Evolutionary conservation across 2,113 vertebrate species (phyloP).

Genomic region (Cepphus grylle): DNA sequence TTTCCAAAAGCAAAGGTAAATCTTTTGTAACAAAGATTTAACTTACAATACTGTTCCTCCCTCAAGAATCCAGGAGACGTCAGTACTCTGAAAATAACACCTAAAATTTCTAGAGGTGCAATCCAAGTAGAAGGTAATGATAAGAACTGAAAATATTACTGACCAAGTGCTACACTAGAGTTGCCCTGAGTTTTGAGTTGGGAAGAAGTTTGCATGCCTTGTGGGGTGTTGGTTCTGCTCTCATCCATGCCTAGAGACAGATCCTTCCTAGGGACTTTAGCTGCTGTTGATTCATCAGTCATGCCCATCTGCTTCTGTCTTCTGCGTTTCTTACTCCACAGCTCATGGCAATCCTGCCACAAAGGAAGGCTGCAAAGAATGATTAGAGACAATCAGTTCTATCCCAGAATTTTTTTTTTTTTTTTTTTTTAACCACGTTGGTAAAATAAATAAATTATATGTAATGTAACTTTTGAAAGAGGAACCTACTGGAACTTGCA

Average conservation of each 20-base stretch:
- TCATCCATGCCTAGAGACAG: slow-evolving; percentile 88
- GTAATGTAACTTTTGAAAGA: neutral
- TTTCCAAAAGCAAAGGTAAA: neutral
- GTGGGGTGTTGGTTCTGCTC: slow-evolving; percentile 95
- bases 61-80: neutral
- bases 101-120: slow-evolving; percentile 34
- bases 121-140: slow-evolving; percentile 31
- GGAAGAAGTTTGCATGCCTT: slow-evolving; percentile 84
- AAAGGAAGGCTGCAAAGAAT: slow-evolving; percentile 84
- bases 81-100: neutral
- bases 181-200: slow-evolving; percentile 83
- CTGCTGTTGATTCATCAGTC: slow-evolving; percentile 84
- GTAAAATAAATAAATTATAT: neutral
- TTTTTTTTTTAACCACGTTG: neutral
- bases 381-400: neutral
- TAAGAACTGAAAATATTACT: slow-evolving; percentile 63
- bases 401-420: neutral
- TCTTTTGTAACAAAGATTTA: neutral
- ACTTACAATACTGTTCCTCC: slow-evolving; percentile 32
- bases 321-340: slow-evolving; percentile 98
- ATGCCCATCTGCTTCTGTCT: slow-evolving; percentile 94
- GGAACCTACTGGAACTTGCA: neutral
- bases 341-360: slow-evolving; percentile 98
- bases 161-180: slow-evolving; percentile 79
- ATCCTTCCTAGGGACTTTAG: slow-evolving; percentile 94